phyloP scores from a whole-genome alignment of 2,888 invertebrate genomes.

The Chaetogeoica ovagalla region DNA sequence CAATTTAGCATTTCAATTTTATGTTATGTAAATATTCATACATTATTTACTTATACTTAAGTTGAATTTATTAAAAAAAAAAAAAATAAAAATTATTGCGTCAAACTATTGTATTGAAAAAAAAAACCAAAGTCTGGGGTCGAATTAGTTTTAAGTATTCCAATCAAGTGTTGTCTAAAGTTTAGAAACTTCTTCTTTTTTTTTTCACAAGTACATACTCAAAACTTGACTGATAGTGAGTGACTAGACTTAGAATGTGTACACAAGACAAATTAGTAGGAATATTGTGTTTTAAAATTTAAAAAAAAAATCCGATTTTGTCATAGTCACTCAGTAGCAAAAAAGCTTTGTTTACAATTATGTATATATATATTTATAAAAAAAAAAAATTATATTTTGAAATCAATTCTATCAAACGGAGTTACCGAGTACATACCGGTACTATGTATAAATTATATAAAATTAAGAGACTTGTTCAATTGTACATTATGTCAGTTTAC shows the following conservation, averaged over 20 bases:
- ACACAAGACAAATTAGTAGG: conserved; percentile 51
- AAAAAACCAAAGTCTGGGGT: conserved; percentile 44
- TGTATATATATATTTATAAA: too few species aligned
- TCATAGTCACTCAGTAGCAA: conserved; percentile 51
- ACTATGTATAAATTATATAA: conserved; percentile 53
- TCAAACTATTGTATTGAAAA: conserved; percentile 30
- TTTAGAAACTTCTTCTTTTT: conserved; percentile 43
- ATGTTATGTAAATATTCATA: conserved; percentile 36
- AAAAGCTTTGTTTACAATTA: conserved; percentile 48
- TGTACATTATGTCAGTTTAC: conserved; percentile 56
- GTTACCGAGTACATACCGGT: conserved; percentile 48
- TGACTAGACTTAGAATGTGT: conserved; percentile 50
- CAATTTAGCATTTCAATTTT: conserved; percentile 40
- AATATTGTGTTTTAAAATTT: conserved; percentile 37
- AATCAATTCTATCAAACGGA: conserved; percentile 52
- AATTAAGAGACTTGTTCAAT: conserved; percentile 54
- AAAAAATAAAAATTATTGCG: conserved; percentile 17
- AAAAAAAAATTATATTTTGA: conserved; percentile 47
- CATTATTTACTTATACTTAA: conserved; percentile 45
- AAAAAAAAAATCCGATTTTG: conserved; percentile 32
- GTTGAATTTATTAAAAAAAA: conserved; percentile 34
- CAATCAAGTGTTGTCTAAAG: conserved; percentile 44
- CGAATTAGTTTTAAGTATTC: conserved; percentile 48
- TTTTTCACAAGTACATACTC: conserved; percentile 44
- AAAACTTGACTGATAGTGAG: conserved; percentile 52